phyloP scores from a whole-genome alignment of 2,113 vertebrate species.

The Aplodontia rufa region DNA sequence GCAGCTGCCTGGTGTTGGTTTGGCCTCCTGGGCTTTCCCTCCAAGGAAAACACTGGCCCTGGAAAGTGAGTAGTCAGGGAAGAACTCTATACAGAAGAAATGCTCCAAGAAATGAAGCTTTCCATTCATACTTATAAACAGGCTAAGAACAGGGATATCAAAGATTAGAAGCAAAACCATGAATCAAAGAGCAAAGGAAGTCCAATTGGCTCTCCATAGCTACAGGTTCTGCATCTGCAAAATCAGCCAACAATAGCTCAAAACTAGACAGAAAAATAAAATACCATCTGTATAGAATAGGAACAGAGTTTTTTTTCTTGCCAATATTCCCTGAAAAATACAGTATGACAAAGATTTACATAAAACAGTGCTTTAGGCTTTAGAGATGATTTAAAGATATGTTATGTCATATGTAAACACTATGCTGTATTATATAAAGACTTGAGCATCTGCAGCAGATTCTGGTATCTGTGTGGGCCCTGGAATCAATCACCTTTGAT shows the following conservation, averaged over 20 bases:
- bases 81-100: not conserved
- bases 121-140: slow-evolving; percentile 3
- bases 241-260: not conserved
- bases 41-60: slow-evolving; percentile 14
- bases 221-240: not conserved
- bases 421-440: not conserved
- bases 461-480: not conserved
- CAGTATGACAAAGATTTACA: not conserved
- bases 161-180: not conserved
- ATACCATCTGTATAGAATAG: not conserved
- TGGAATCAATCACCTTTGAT: not conserved
- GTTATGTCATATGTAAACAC: not conserved
- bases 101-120: not conserved
- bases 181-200: not conserved
- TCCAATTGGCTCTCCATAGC: not conserved
- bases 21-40: not conserved
- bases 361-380: not conserved
- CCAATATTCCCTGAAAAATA: not conserved
- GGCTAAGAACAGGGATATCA: not conserved
- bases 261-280: not conserved
- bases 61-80: not conserved
- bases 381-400: not conserved
- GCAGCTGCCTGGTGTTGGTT: not conserved
- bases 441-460: not conserved
- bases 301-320: not conserved